These are phyloP conservation scores for Apteryx owenii DNA, from an alignment of 2,113 vertebrate species.

Conservation along the genomic window DNA sequence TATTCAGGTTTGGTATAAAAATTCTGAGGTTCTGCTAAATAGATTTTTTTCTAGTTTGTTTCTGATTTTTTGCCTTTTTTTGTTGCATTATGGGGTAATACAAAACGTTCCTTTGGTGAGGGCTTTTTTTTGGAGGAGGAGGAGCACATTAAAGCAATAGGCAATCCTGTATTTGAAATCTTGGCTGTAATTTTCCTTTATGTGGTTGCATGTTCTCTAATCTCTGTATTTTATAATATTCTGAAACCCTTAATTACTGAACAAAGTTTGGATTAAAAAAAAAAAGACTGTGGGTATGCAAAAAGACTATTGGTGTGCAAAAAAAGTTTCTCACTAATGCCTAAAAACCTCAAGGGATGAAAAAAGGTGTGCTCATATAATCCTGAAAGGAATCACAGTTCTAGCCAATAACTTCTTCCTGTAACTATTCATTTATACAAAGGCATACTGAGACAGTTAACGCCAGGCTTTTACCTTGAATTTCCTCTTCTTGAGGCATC, in stretches of 20 bases:
- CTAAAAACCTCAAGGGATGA: neutral
- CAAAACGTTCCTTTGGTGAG: neutral
- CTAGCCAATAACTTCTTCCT: neutral
- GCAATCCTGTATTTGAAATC: neutral
- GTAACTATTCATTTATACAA: neutral
- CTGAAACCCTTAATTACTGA: neutral
- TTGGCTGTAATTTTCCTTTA: neutral
- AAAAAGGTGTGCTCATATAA: neutral
- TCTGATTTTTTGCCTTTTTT: neutral
- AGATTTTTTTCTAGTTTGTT: neutral
- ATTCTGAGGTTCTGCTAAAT: neutral
- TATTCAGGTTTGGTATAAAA: neutral
- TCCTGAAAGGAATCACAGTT: neutral
- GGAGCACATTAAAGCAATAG: neutral
- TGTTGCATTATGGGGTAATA: neutral
- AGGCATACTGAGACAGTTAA: neutral
- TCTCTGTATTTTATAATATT: neutral
- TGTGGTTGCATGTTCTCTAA: neutral
- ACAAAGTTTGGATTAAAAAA: neutral
- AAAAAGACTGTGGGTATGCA: fast-evolving
- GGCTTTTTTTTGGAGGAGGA: neutral
- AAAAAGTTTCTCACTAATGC: neutral
- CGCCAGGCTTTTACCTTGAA: neutral
- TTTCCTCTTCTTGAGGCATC: neutral
- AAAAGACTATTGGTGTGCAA: fast-evolving